Conservation (phyloP, 2,113 vertebrate genomes). For the Eulacestoma nigropectus region DNA sequence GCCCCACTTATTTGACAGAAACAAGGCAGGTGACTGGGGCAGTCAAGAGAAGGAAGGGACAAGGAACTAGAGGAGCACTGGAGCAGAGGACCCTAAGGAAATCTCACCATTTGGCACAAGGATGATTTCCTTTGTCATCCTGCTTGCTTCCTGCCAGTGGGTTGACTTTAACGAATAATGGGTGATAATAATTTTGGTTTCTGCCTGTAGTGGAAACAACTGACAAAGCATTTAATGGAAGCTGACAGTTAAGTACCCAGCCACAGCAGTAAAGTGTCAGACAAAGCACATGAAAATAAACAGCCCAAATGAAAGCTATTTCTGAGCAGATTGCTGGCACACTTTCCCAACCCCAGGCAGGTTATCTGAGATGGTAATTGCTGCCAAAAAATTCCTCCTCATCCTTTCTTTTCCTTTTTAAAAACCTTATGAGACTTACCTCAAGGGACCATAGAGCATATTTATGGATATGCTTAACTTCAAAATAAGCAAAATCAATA, state of each 20-base stretch:
- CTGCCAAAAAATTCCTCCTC: conserved; percentile 61
- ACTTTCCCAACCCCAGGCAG: conserved; percentile 59
- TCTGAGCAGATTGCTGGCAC: conserved; percentile 63
- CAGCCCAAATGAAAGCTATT: conserved; percentile 66
- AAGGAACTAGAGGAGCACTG: background rate
- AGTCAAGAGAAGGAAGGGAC: background rate
- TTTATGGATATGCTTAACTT: conserved; percentile 52
- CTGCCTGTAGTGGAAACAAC: conserved; percentile 35
- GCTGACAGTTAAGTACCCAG: conserved; percentile 71
- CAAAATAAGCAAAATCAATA: conserved; percentile 59
- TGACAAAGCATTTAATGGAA: conserved; percentile 60
- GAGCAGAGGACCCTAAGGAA: background rate
- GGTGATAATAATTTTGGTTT: conserved; percentile 47
- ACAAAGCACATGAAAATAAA: conserved; percentile 73
- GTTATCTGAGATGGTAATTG: conserved; percentile 61
- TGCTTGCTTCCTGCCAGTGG: background rate
- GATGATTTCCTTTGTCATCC: conserved; percentile 51
- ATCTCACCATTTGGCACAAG: conserved; percentile 3
- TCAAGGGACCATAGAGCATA: conserved; percentile 28
- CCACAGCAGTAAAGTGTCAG: conserved; percentile 64
- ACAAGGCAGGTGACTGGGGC: background rate
- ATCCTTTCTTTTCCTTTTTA: conserved; percentile 34
- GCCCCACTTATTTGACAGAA: background rate
- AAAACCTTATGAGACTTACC: conserved; percentile 56
- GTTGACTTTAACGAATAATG: conserved; percentile 30